A percentile compares a stretch with the other conserved stretches of the same genome.
These are phyloP conservation scores for Brachyalestes nurse DNA, from an alignment of 2,797 vertebrate genomes.

Conservation along the genomic window DNA sequence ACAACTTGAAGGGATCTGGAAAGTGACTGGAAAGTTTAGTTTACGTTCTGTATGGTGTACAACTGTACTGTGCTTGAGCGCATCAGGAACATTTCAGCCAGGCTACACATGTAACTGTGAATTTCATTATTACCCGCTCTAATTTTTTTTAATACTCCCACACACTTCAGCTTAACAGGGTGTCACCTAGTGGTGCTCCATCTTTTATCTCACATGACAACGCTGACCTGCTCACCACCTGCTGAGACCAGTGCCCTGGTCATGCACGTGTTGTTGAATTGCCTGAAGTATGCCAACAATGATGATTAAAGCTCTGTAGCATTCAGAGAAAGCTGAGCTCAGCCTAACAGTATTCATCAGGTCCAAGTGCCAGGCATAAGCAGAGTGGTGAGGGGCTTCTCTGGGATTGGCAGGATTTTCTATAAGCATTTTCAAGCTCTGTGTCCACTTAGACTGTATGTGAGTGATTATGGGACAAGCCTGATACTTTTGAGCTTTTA, in stretches of 20 bases:
- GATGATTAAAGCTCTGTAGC: constrained; percentile 8
- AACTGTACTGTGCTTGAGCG: too few relatives aligned
- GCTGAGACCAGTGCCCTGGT: neutral
- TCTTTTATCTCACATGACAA: neutral
- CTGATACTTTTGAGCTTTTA: neutral
- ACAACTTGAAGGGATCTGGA: too few relatives aligned
- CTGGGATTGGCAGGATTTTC: constrained; percentile 23
- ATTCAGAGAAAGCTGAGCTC: constrained; percentile 37
- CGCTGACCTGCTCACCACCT: too few relatives aligned
- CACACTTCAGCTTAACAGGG: neutral
- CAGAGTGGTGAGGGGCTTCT: constrained; percentile 28
- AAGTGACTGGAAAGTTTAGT: too few relatives aligned
- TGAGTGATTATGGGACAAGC: neutral
- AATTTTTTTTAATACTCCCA: neutral
- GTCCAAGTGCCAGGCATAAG: constrained; percentile 29
- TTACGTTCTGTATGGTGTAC: too few relatives aligned
- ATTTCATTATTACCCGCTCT: neutral
- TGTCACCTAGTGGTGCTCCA: neutral
- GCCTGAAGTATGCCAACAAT: neutral
- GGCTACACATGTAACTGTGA: neutral
- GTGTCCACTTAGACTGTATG: neutral
- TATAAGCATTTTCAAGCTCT: neutral
- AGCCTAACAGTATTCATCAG: constrained; percentile 35
- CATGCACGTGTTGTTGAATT: neutral
- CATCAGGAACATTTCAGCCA: neutral